Evolutionary conservation across 2,797 vertebrate genomes (phyloP).

Genomic region (Arctocebus calabarensis): DNA sequence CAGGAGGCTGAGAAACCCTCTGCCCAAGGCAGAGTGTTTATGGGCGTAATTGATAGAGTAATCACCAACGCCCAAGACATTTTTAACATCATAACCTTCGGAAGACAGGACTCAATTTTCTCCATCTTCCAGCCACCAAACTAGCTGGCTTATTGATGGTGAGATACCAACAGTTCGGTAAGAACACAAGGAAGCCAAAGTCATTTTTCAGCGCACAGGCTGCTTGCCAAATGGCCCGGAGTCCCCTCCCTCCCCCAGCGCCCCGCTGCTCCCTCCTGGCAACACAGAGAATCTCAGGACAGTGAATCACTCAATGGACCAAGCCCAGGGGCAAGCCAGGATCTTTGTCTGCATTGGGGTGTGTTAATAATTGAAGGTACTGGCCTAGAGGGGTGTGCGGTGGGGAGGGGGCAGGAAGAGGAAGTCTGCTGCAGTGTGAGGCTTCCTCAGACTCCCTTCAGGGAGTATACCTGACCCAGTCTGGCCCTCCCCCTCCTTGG

Average conservation of each 20-base stretch:
- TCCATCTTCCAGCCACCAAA: conserved; percentile 75
- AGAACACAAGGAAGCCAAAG: conserved; percentile 43
- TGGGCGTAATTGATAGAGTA: conserved; percentile 86
- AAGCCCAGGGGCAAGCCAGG: conserved; percentile 33
- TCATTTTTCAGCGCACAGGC: conserved; percentile 64
- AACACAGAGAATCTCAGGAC: conserved; percentile 47
- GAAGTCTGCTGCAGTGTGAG: conserved; percentile 56
- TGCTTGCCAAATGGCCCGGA: conserved; percentile 41
- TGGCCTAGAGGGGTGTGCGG: conserved; percentile 59
- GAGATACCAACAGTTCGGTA: conserved; percentile 8
- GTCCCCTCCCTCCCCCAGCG: background rate
- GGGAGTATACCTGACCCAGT: background rate
- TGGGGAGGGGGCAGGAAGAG: background rate
- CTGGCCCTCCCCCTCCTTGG: background rate
- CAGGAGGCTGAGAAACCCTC: conserved; percentile 83
- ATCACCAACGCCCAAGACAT: conserved; percentile 79
- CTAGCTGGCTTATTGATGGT: conserved; percentile 50
- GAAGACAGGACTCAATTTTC: conserved; percentile 79
- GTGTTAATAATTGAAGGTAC: conserved; percentile 87
- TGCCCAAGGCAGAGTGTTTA: conserved; percentile 83
- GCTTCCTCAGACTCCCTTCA: conserved; percentile 22
- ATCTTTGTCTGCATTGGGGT: conserved; percentile 82
- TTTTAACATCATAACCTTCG: conserved; percentile 80
- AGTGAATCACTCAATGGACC: conserved; percentile 63
- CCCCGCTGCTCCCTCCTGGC: conserved; percentile 61